Evolutionary conservation across 1,140 invertebrate genomes (phyloP), one percentile per base, ranked within the genome.

Genomic region (Zaprionus taronus): DNA sequence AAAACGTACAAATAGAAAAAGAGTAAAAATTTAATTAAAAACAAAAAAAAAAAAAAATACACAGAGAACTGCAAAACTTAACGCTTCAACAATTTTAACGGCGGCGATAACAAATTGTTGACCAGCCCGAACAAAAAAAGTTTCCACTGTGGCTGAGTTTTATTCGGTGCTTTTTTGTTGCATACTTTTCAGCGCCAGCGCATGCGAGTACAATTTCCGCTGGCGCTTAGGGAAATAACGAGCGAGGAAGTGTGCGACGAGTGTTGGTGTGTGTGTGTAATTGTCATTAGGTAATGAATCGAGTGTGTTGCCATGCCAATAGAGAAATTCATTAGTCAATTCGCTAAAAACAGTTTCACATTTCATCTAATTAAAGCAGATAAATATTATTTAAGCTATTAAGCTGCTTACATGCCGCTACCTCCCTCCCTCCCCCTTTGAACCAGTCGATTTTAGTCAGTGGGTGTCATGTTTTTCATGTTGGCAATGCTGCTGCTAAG

Each of bases 331-430:
- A 66, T 61, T 68, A 28, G 62, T 41, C 31, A 47, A 57, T 65
- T 72, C 60, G 51, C 22, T 41, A 22, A 51, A 24, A 68, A 55
- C 62, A 26, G 36, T 60, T 65, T 51, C 72, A 72, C 49, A 81
- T 73, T 84, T 71, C 49, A 70, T 76, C 53, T 81, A 85, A 84
- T 84, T 84, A 85, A 80, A 77, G 72, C 73, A 57, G 66, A 56
- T 64, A 28, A 75, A 60, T 47, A 55, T 44, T 61, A 47, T 44
- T 67, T 14, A 61, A 70, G 66, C 67, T 63, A 34, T 76, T 72
- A 74, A 70, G 66, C 72, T 28, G 57, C 67, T 74, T 41, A 61
- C 15, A 49, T 38, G 55, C 41, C 34, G 26, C 41, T 31, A 11
- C 17, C 11, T 36, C 15, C 34, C 22, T 1, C 5, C 22, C 17